Base-by-base conservation (phyloP, 2,888 invertebrate species). In the Apodemia zela region DNA sequence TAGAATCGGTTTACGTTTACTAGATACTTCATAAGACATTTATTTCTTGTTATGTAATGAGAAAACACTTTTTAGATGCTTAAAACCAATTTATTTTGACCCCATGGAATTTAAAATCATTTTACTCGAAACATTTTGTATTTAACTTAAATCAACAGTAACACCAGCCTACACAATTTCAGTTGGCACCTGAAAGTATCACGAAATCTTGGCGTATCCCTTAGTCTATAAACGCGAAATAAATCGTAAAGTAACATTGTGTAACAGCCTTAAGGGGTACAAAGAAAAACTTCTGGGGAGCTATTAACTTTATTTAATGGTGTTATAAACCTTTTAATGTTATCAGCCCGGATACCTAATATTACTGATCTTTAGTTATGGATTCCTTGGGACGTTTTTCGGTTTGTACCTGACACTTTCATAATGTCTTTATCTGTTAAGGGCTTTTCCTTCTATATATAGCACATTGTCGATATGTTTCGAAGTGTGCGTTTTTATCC, bases 301-400 rank as follows among this genome's bases (percentile, higher is more conserved):
- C 89, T 85, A 89, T 89, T 87, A 89, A 89, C 81, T 85, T 89
- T 89, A 88, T 89, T 89, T 89, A 89, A 89, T 88, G 80, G 81
- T 81, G 87, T 85, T 88, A 87, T 88, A 89, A 89, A 89, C 85
- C 85, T 82, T 89, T 86, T 82, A 82, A 81, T 85, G 87, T 84
- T 89, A 89, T 89, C 88, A 82, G 82, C 17, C 45, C 45, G 1
- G 75, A 79, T 82, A 85, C 85, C 85, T 68, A 65, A 84, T 62
- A 45, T 62, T 58, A 54, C 54, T 54, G 54, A 54, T 54, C 21
- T 54, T 25, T 54, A 54, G 54, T 54, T 54, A 54, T 54, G 54
- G 54, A 54, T 54, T 54, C 54, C 21, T 25, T 4, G 54, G 54
- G 54, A 54, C 25, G 25, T 54, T 54, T 21, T 54, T 54, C 25